Percentiles rank a stretch among this genome's conserved stretches.
Conservation (phyloP, 2,888 invertebrate genomes). For the Caenorhabditis panamensis region DNA sequence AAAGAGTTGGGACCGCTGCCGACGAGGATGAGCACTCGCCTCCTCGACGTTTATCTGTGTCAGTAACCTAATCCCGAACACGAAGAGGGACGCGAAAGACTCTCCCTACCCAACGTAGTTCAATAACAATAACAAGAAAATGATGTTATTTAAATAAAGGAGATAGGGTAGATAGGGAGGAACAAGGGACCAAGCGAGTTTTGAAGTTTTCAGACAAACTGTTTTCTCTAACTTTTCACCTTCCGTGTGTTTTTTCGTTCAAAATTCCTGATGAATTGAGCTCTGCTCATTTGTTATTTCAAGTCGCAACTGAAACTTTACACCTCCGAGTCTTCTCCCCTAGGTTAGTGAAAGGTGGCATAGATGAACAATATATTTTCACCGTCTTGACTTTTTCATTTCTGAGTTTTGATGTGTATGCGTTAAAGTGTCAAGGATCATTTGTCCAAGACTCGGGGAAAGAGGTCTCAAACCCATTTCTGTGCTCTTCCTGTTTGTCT, state of each 20-base stretch:
- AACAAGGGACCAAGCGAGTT: conserved; percentile 1
- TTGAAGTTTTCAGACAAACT: conserved; percentile 4
- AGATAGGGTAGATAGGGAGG: neutral
- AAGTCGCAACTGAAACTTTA: conserved; percentile 8
- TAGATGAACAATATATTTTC: neutral
- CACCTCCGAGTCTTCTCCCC: conserved; percentile 3
- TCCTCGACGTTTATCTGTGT: conserved; percentile 57
- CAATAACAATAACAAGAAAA: conserved; percentile 58
- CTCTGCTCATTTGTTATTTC: neutral
- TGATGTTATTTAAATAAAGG: conserved; percentile 51
- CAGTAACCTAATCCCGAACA: conserved; percentile 59
- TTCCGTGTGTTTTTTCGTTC: no score
- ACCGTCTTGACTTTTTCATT: neutral
- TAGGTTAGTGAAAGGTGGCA: neutral
- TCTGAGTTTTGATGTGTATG: conserved; percentile 14
- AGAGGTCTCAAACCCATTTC: conserved; percentile 11
- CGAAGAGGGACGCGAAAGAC: conserved; percentile 42
- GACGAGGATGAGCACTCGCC: conserved; percentile 43
- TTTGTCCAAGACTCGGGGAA: conserved; percentile 1
- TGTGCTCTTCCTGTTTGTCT: conserved; percentile 35
- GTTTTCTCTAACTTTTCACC: neutral
- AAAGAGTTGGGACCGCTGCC: conserved; percentile 29
- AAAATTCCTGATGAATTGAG: neutral
- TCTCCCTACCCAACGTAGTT: conserved; percentile 42
- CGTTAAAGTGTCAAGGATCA: conserved; percentile 42